phyloP scores from a whole-genome alignment of 2,888 invertebrate species.

The Eupithecia dodoneata region DNA sequence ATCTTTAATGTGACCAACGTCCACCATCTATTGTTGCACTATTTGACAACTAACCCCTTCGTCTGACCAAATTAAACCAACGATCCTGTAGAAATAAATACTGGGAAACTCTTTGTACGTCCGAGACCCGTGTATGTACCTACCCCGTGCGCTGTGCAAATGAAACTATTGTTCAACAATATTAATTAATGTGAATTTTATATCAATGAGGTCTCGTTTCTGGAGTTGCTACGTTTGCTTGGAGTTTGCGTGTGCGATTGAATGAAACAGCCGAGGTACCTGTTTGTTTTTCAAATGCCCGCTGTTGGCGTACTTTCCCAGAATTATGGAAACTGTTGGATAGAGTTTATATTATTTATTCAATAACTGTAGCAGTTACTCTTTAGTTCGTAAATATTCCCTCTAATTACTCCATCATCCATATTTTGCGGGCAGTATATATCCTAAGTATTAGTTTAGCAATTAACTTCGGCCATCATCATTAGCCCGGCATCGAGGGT shows the following conservation, averaged over 20 bases:
- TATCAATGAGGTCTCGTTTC: constrained; percentile 60
- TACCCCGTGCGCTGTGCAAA: constrained; percentile 57
- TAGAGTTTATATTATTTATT: background rate
- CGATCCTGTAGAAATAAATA: constrained; percentile 74
- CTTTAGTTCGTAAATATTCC: background rate
- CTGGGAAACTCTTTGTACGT: constrained; percentile 68
- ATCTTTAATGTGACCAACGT: constrained; percentile 72
- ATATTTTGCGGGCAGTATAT: constrained; percentile 2
- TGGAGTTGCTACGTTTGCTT: constrained; percentile 41
- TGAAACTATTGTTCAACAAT: constrained; percentile 74
- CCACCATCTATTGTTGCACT: constrained; percentile 80
- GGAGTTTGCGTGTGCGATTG: constrained; percentile 41
- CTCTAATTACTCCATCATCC: constrained; percentile 5
- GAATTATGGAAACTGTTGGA: background rate
- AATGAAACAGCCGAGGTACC: constrained; percentile 35
- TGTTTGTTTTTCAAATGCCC: constrained; percentile 32
- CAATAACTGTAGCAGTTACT: background rate
- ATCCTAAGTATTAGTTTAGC: constrained; percentile 15
- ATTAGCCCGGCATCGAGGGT: constrained; percentile 19
- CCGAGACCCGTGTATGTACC: constrained; percentile 43
- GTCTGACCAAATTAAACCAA: constrained; percentile 66
- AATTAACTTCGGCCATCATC: constrained; percentile 19
- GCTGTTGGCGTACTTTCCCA: constrained; percentile 13
- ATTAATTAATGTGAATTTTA: constrained; percentile 74
- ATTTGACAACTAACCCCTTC: constrained; percentile 72